Conservation (phyloP, 2,113 vertebrate genomes). For the Python bivittatus region DNA sequence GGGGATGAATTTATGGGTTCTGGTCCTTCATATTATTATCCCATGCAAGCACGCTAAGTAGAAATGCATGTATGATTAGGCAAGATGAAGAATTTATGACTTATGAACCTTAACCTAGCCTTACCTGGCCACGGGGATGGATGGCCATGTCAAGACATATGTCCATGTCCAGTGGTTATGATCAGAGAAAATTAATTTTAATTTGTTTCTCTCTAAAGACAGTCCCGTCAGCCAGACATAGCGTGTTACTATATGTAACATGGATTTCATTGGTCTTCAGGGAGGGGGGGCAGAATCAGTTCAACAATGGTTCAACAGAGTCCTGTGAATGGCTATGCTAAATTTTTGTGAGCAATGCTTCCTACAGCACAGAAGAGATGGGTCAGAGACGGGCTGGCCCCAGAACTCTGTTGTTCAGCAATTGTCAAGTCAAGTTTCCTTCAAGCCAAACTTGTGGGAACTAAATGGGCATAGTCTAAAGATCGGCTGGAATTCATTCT, state of each 20-base stretch:
- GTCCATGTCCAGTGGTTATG: constrained; percentile 60
- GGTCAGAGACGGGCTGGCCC: not conserved
- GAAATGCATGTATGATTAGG: constrained; percentile 41
- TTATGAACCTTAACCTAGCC: no score
- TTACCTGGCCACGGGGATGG: constrained; percentile 60
- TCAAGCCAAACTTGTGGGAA: no score
- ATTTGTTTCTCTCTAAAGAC: constrained; percentile 65
- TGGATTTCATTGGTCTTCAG: constrained; percentile 62
- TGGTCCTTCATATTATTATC: constrained; percentile 26
- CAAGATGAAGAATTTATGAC: constrained; percentile 27
- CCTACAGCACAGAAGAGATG: not conserved
- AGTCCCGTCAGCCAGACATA: constrained; percentile 64
- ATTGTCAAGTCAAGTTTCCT: not conserved
- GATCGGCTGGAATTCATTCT: no score
- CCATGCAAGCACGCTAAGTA: constrained; percentile 16
- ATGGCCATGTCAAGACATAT: constrained; percentile 63
- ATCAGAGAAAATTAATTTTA: constrained; percentile 63
- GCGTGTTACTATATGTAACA: constrained; percentile 60
- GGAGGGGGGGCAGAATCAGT: constrained; percentile 35
- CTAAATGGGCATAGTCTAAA: no score
- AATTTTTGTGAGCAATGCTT: not conserved
- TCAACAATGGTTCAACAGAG: constrained; percentile 28
- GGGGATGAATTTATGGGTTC: not conserved
- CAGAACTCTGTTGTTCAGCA: not conserved
- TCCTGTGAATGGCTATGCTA: not conserved